phyloP scores from a whole-genome alignment of 2,113 vertebrate genomes.

The Puma concolor region DNA sequence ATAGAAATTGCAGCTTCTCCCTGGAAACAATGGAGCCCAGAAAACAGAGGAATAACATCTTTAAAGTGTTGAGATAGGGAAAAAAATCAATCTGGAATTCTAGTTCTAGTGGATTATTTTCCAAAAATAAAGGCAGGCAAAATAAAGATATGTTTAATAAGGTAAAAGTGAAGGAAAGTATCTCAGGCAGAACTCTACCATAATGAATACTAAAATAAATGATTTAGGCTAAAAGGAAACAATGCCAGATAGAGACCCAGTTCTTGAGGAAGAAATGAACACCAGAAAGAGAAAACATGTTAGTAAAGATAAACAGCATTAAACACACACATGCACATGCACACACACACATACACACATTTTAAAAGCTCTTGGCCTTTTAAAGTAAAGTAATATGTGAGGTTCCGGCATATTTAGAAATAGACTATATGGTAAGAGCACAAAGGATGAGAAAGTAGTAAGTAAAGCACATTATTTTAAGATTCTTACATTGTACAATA shows the following conservation, averaged over 20 bases:
- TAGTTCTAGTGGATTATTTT: neutral
- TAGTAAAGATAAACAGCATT: neutral
- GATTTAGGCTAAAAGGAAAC: neutral
- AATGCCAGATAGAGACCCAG: neutral
- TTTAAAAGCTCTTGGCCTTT: neutral
- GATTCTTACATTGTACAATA: neutral
- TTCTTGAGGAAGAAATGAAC: neutral
- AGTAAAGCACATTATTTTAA: conserved; percentile 50
- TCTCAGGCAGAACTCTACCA: neutral
- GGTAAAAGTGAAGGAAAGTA: neutral
- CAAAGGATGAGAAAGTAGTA: neutral
- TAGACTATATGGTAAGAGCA: conserved; percentile 3
- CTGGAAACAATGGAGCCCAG: neutral
- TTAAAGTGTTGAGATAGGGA: neutral
- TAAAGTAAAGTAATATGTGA: conserved; percentile 12
- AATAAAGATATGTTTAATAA: neutral
- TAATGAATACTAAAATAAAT: neutral
- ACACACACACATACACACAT: neutral
- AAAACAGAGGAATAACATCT: neutral
- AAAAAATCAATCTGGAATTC: neutral
- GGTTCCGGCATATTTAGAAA: neutral
- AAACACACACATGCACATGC: neutral
- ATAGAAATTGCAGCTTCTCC: neutral
- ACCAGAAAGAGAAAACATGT: neutral
- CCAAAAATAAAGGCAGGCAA: neutral